Conservation (phyloP, 2,113 vertebrate genomes). For the Anarhynchus alexandrinus region DNA sequence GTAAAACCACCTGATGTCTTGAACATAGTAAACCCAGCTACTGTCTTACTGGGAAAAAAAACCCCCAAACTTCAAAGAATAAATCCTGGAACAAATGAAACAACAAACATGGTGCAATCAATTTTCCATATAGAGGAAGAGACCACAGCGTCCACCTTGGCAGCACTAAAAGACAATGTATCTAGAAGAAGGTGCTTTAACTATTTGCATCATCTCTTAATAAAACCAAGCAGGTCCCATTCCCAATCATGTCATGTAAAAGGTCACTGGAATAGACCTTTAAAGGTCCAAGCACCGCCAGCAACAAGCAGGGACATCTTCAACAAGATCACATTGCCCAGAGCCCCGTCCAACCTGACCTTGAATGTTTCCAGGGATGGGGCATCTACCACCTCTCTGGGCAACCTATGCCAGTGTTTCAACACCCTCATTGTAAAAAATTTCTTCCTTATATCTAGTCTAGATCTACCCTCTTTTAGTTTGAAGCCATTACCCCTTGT, state of each 20-base stretch:
- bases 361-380: background rate
- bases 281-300: background rate
- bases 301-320: background rate
- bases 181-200: background rate
- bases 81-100: background rate
- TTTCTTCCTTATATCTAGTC: background rate
- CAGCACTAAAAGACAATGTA: background rate
- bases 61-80: background rate
- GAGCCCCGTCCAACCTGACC: background rate
- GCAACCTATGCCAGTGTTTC: background rate
- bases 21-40: background rate
- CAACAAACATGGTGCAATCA: background rate
- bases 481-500: background rate
- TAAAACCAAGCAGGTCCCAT: background rate
- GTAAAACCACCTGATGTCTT: background rate
- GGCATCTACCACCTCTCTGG: background rate
- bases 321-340: background rate
- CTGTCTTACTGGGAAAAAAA: background rate
- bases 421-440: background rate
- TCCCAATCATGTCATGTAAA: background rate
- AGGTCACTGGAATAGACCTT: background rate
- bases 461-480: background rate
- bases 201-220: background rate
- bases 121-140: background rate
- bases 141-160: background rate